phyloP scores from a whole-genome alignment of 1,140 invertebrate genomes.

The Drosophila watanabei region DNA sequence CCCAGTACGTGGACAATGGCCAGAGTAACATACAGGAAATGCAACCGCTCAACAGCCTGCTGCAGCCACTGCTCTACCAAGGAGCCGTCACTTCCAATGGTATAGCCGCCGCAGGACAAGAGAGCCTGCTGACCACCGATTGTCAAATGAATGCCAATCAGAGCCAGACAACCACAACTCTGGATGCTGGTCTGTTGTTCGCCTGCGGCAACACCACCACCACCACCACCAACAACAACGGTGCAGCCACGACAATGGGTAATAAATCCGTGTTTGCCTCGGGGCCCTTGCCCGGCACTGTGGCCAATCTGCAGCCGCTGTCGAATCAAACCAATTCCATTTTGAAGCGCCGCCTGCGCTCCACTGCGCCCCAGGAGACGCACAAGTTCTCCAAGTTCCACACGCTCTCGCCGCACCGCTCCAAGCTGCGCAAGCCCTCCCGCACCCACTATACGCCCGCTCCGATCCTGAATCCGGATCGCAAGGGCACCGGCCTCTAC shows the following conservation, averaged over 20 bases:
- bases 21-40: slow-evolving; percentile 51
- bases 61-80: slow-evolving; percentile 65
- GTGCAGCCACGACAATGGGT: slow-evolving; percentile 14
- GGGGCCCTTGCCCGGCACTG: slow-evolving; percentile 1
- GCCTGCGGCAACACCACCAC: slow-evolving; percentile 42
- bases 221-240: slow-evolving; percentile 1
- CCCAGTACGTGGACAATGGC: slow-evolving; percentile 53
- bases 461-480: slow-evolving; percentile 95
- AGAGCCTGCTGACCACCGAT: slow-evolving; percentile 31
- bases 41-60: slow-evolving; percentile 65
- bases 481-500: slow-evolving; percentile 94
- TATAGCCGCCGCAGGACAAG: slow-evolving; percentile 27
- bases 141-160: slow-evolving; percentile 47
- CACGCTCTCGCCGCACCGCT: slow-evolving; percentile 86
- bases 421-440: slow-evolving; percentile 87
- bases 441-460: slow-evolving; percentile 94
- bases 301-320: slow-evolving; percentile 69
- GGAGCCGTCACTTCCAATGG: slow-evolving; percentile 3
- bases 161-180: slow-evolving; percentile 26
- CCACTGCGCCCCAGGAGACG: slow-evolving; percentile 79
- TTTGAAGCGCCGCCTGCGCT: slow-evolving; percentile 84
- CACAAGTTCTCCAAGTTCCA: slow-evolving; percentile 85
- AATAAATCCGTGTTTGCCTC: slow-evolving; percentile 28
- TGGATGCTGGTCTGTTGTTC: slow-evolving; percentile 58
- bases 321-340: slow-evolving; percentile 84